Evolutionary conservation across 2,113 vertebrate genomes (phyloP), one percentile per base, ranked within the genome.

Genomic region (Glareola pratincola): DNA sequence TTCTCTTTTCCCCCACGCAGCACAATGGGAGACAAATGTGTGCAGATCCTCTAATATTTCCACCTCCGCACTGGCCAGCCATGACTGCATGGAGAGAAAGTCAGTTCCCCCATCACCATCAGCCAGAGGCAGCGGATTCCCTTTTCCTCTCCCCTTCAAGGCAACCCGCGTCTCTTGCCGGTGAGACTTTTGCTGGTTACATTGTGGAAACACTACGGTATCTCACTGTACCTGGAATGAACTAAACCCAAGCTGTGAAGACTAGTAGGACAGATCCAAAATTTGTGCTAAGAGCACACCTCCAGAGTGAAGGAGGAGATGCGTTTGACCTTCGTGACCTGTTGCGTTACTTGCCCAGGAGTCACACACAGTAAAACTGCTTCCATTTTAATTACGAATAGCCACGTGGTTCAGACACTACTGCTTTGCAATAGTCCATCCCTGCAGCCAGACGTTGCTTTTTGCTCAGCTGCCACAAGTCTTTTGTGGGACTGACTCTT

Each of bases 61-160:
- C 29, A 60, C 29, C 60, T 75, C n/a, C 7, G 4, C 23, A 9
- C 23, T 80, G 30, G 9, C 37, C 0, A 1, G 10, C 32, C 53
- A 26, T 60, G 66, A 30, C 24, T 8, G 3, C 15, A 21, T 21
- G 34, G 48, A 71, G 56, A 26, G 39, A 59, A 60, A 69, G 12
- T 10, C 32, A 48, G 39, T 43, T 51, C 5, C 43, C 32, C 22
- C 0, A 1, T 1, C 4, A 0, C 5, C 5, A 4, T 16, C 41
- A 85, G 69, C 48, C 53, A 30, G 39, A 32, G 1, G 0, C 23
- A 47, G 18, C 34, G 1, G 1, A 6, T 45, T n/a, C 20, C 47
- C 57, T 79, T 47, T 62, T 56, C 41, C 11, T 72, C 27, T 8
- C 5, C 15, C 0, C 11, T 76, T 72, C 57, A 67, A 51, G 57